phyloP scores from a whole-genome alignment of 2,888 invertebrate species.

The Phortica magna region DNA sequence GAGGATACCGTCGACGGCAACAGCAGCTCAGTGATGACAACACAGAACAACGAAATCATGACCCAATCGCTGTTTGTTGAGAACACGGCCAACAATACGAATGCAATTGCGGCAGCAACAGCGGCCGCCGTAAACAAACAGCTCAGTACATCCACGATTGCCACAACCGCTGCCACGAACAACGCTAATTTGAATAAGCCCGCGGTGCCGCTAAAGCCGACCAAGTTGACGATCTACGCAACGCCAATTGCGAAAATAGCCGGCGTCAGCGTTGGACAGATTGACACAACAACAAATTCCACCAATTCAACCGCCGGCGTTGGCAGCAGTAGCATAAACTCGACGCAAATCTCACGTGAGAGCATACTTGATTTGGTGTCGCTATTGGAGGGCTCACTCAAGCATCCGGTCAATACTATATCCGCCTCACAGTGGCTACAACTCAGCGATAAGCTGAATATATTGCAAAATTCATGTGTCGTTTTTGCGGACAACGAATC shows the following conservation, averaged over 20 bases:
- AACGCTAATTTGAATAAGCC: slow-evolving; percentile 80
- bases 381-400: slow-evolving; percentile 83
- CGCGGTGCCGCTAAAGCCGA: slow-evolving; percentile 84
- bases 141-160: slow-evolving; percentile 49
- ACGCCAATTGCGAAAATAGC: slow-evolving; percentile 82
- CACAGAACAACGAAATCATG: slow-evolving; percentile 58
- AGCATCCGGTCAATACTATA: slow-evolving; percentile 79
- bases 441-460: slow-evolving; percentile 88
- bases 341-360: slow-evolving; percentile 79
- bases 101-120: slow-evolving; percentile 12
- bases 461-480: slow-evolving; percentile 89
- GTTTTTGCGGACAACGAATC: slow-evolving; percentile 88
- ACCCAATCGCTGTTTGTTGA: slow-evolving; percentile 66
- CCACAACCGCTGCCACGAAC: slow-evolving; percentile 44
- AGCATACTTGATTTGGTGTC: slow-evolving; percentile 84
- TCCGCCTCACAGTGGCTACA: slow-evolving; percentile 87
- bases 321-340: slow-evolving; percentile 75
- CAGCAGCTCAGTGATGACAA: slow-evolving; percentile 43
- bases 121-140: slow-evolving; percentile 43
- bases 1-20: slow-evolving; percentile 31
- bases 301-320: slow-evolving; percentile 51
- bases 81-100: slow-evolving; percentile 27
- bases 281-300: slow-evolving; percentile 48
- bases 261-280: slow-evolving; percentile 49
- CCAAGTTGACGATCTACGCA: slow-evolving; percentile 85